Base-by-base conservation (phyloP, 2,888 invertebrate species). In the Ormyrus labotus region DNA sequence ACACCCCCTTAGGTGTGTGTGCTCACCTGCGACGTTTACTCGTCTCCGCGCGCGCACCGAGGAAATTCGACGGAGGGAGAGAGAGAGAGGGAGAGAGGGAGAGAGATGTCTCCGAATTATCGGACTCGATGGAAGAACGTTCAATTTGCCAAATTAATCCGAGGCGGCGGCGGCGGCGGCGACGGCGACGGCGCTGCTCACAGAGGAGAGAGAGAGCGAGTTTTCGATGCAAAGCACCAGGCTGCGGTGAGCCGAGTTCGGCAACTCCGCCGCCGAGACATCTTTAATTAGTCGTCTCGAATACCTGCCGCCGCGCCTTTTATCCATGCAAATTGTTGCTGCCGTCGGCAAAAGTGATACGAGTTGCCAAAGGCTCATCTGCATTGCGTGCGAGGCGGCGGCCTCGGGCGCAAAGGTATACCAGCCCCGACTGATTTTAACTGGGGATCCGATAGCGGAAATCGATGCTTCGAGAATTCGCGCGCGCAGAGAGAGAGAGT, bases 61-160 rank as follows among this genome's bases (percentile, higher is more conserved):
- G 74, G 75, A 79, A 76, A 81, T 69, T 81, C 75, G 64, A 61
- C 72, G 8, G n/a, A 9, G 13, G 64, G 47, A 2, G 34, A 64
- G 34, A 57, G 34, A 34, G 50, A 11, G 48, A 45, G 11, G 6
- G 13, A 47, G 60, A 53, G 48, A 50, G 63, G 60, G 80, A 82
- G 76, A 77, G 83, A 78, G 81, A 79, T 83, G 83, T 85, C 85
- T 34, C 83, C 86, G 86, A 88, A 89, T 90, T 88, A 89, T 89
- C 88, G 89, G 88, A 88, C 89, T 87, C 87, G 87, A 89, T 89
- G 88, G 88, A 89, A 89, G 89, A 88, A 88, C 89, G 87, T 88
- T 88, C 89, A 90, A 90, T 90, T 90, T 88, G 87, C 85, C 86
- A 89, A 89, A 90, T 90, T 89, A 90, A 90, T 89, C 84, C 50